These are phyloP conservation scores for Hemicordylus capensis DNA, from an alignment of 2,113 vertebrate genomes.

Conservation along the genomic window DNA sequence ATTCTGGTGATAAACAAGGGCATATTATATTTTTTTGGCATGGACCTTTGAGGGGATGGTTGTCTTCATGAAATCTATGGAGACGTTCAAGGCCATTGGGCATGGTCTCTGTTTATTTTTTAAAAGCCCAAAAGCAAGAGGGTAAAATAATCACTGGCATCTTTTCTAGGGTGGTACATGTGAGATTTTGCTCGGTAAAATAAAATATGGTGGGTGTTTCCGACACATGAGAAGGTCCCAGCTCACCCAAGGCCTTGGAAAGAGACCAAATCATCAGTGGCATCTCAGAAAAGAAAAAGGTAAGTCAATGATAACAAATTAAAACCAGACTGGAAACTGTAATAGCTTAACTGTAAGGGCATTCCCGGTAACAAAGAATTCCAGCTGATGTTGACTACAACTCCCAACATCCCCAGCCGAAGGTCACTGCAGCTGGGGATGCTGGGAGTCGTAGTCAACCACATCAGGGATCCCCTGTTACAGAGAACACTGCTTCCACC, in stretches of 20 bases:
- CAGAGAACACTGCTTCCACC: no score
- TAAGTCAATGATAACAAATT: not conserved
- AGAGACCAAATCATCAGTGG: not conserved
- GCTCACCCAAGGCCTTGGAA: not conserved
- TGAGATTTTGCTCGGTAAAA: not conserved
- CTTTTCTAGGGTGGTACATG: slow-evolving; percentile 16
- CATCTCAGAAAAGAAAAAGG: no score
- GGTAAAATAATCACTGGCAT: slow-evolving; percentile 21
- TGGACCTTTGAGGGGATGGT: slow-evolving; percentile 18
- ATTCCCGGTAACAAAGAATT: not conserved
- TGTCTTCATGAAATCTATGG: not conserved
- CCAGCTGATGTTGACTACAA: not conserved
- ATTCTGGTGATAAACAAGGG: slow-evolving; percentile 70
- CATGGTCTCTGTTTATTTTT: not conserved
- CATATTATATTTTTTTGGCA: slow-evolving; percentile 39
- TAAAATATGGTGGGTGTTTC: not conserved
- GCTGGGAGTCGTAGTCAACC: no score
- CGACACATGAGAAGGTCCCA: no score
- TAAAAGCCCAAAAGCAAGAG: no score
- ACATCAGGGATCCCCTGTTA: no score
- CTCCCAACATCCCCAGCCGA: no score
- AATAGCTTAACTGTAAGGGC: not conserved
- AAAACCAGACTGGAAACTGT: not conserved
- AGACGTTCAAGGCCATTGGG: slow-evolving; percentile 8
- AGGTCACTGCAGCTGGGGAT: no score